Evolutionary conservation across 2,113 vertebrate genomes (phyloP).

Genomic region (Phalacrocorax brasilianus): DNA sequence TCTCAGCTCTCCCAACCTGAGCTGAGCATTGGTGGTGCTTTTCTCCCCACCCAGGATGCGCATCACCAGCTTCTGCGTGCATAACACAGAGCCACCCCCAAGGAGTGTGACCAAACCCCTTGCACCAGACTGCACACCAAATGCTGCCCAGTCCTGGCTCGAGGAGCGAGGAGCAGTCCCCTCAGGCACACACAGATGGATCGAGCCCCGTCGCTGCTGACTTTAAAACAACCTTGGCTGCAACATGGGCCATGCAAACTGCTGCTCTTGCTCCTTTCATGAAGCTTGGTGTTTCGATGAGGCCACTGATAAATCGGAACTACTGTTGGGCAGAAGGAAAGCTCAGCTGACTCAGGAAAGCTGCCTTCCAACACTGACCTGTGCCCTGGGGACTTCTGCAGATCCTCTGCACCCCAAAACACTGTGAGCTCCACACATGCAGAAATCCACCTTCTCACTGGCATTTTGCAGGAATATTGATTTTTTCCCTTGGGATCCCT

Average conservation of each 20-base stretch:
- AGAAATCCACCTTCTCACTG: neutral
- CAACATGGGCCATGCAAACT: neutral
- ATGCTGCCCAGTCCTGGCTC: neutral
- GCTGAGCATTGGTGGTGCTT: neutral
- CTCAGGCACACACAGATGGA: accelerated
- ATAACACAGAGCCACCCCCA: neutral
- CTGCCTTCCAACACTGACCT: neutral
- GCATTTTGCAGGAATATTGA: neutral
- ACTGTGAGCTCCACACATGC: neutral
- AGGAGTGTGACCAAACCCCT: neutral
- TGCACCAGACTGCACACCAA: neutral
- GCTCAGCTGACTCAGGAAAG: neutral
- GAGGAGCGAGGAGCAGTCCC: neutral
- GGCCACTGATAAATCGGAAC: neutral
- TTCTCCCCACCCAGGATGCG: neutral
- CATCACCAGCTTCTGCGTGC: neutral
- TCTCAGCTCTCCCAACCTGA: neutral
- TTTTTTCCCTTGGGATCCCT: neutral
- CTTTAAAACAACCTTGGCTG: neutral
- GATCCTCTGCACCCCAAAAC: neutral
- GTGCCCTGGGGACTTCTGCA: neutral
- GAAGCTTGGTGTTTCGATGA: accelerated
- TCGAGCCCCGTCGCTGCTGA: neutral
- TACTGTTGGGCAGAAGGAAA: neutral
- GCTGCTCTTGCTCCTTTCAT: neutral